Conservation (phyloP, 2,797 vertebrate genomes). For the Champsocephalus esox region DNA sequence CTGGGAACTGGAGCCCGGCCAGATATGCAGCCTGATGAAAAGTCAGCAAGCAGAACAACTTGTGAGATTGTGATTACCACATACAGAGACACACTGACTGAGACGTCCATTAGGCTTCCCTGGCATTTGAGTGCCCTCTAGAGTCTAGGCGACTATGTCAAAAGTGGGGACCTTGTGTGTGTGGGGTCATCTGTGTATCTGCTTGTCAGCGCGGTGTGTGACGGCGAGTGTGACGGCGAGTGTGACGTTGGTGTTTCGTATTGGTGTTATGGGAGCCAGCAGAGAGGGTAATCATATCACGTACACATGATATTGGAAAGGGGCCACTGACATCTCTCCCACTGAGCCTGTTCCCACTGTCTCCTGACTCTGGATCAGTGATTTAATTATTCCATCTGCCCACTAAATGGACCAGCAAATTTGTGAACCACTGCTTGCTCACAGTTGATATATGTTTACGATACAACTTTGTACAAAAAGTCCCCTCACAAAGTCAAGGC, state of each 20-base stretch:
- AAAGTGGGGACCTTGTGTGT: conserved; percentile 21
- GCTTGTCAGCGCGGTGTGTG: conserved; percentile 16
- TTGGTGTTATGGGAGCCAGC: conserved; percentile 30
- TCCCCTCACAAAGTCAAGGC: conserved; percentile 30
- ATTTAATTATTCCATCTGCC: conserved; percentile 10
- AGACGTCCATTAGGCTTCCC: conserved; percentile 51
- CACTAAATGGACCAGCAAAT: conserved; percentile 17
- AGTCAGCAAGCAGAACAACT: conserved; percentile 31
- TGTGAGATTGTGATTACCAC: conserved; percentile 31
- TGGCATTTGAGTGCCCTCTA: conserved; percentile 24
- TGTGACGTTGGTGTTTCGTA: conserved; percentile 55
- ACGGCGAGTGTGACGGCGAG: conserved; percentile 20
- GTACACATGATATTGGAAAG: conserved; percentile 3
- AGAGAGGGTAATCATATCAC: conserved; percentile 21
- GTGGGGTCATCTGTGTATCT: not conserved
- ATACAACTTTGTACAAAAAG: conserved; percentile 43
- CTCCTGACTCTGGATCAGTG: conserved; percentile 42
- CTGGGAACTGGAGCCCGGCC: conserved; percentile 83
- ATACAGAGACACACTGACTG: conserved; percentile 20
- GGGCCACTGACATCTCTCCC: conserved; percentile 19
- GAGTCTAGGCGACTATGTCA: conserved; percentile 10
- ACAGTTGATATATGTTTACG: conserved; percentile 37
- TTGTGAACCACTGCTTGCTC: conserved; percentile 38
- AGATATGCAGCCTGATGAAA: conserved; percentile 40
- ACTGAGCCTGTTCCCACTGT: conserved; percentile 34